Percentiles rank a stretch among this genome's conserved stretches.
phyloP scores from a whole-genome alignment of 92 coral and sea anemone species.

The Parazoanthus atlanticus region DNA sequence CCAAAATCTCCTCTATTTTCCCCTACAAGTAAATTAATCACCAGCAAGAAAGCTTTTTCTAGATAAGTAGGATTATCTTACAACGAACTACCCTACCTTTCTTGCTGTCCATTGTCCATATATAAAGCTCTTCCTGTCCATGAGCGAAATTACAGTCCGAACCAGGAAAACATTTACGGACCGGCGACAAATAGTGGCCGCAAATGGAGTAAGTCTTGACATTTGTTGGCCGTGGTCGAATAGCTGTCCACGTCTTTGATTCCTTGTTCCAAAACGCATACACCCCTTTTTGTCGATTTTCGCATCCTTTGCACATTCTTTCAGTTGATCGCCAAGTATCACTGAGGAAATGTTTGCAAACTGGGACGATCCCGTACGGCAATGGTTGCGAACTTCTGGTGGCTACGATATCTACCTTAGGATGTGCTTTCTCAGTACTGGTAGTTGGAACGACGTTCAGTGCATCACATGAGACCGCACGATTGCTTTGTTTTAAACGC shows the following conservation, averaged over 20 bases:
- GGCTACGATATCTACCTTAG: conserved; percentile 3
- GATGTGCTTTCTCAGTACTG: not conserved
- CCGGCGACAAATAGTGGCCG: conserved; percentile 12
- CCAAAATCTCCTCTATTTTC: too few species aligned
- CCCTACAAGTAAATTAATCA: not conserved
- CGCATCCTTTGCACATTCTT: conserved; percentile 2
- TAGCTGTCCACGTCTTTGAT: conserved; percentile 9
- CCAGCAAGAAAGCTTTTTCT: not conserved
- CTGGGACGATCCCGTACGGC: not conserved
- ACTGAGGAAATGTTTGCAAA: not conserved
- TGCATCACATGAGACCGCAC: not conserved
- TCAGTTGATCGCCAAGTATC: not conserved
- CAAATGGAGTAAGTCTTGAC: not conserved
- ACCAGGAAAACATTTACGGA: not conserved
- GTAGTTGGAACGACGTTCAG: not conserved
- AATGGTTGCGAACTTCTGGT: not conserved
- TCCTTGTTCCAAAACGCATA: conserved; percentile 6
- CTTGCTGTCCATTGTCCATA: conserved; percentile 18
- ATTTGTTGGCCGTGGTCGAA: conserved; percentile 22
- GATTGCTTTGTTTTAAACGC: not conserved
- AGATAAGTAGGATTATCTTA: not conserved
- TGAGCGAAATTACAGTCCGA: conserved; percentile 8
- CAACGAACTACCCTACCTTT: not conserved
- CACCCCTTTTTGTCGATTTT: conserved; percentile 3
- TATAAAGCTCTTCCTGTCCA: conserved; percentile 17